Evolutionary conservation across 2,797 vertebrate genomes (phyloP), one percentile per base, ranked within the genome.

Genomic region (Balearica regulorum): DNA sequence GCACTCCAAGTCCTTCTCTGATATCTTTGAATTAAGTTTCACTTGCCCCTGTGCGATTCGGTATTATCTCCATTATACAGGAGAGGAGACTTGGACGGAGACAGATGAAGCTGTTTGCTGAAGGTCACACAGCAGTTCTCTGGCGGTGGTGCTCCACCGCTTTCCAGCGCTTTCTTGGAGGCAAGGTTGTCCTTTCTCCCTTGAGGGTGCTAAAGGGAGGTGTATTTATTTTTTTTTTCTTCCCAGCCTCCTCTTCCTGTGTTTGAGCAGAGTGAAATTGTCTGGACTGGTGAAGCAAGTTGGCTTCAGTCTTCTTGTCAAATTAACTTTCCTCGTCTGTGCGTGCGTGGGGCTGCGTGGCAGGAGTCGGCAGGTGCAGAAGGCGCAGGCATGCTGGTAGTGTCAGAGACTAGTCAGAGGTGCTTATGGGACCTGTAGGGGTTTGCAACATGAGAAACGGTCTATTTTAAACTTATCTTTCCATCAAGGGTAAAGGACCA

Each of bases 281-380:
- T 44, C 65, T 60, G 64, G 85, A 66, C 51, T 26, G 43, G 35
- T 82, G 80, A 91, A 94, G 62, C 55, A 60, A 79, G 64, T 8
- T 82, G 62, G 6, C 65, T 94, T 87, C 80, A 51, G 46, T 51
- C 51, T 53, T 58, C 57, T 81, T 90, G 76, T 81, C 61, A 87
- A 62, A 73, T 84, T 65, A 72, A 60, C 70, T 84, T 86, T n/a
- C 25, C 49, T 39, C 20, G 11, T 46, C 41, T n/a, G 17, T 75
- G 25, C 0, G 0, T 11, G 24, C 0, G 1, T 60, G 70, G 46
- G 65, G 46, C 89, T 44, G 20, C 0, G 3, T n/a, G 51, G 62
- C 48, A 62, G 77, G 70, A 89, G 43, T 51, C 75, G 25, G 54
- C 46, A 65, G 51, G 49, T 69, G 9, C 55, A 41, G 66, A 46